Evolutionary conservation across 1,140 invertebrate genomes (phyloP), one percentile per base, ranked within the genome.

Genomic region (Drepana arcuata): DNA sequence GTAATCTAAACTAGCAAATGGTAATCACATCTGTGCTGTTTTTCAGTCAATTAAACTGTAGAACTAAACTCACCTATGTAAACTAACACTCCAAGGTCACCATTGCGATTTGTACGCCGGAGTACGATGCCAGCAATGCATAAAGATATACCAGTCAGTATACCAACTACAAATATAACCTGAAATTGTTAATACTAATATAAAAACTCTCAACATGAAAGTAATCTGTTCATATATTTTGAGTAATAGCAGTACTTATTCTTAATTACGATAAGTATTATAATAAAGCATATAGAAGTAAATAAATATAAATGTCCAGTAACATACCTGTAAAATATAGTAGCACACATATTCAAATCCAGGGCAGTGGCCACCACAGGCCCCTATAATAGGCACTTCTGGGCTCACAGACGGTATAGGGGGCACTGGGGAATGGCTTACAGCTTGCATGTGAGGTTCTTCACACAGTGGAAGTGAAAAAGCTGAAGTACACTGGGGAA

Each of bases 281-380:
- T n/a, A n/a, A n/a, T n/a, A n/a, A n/a, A n/a, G n/a, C n/a, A n/a
- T n/a, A n/a, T n/a, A n/a, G n/a, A n/a, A n/a, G n/a, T n/a, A n/a
- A n/a, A n/a, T n/a, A n/a, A n/a, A n/a, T n/a, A n/a, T n/a, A n/a
- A n/a, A n/a, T n/a, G n/a, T n/a, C 16, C 54, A 52, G 42, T 28
- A 23, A 43, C 36, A 48, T 49, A 88, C 87, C 78, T 88, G 86
- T 54, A 88, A 73, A 52, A 88, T 86, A 63, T 88, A 88, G 70
- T 88, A 88, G 70, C 87, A 89, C 45, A 88, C 85, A 81, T 88
- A 88, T 82, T 89, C 87, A 81, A 87, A 88, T 41, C 86, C 86
- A 41, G 86, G 86, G 41, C 88, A 89, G 59, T 87, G 86, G 1
- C 88, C 88, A 10, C 88, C 88, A 61, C 88, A 89, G 14, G 87